Conservation (phyloP, 2,888 invertebrate species). For the Noctuana brunneofusca region DNA sequence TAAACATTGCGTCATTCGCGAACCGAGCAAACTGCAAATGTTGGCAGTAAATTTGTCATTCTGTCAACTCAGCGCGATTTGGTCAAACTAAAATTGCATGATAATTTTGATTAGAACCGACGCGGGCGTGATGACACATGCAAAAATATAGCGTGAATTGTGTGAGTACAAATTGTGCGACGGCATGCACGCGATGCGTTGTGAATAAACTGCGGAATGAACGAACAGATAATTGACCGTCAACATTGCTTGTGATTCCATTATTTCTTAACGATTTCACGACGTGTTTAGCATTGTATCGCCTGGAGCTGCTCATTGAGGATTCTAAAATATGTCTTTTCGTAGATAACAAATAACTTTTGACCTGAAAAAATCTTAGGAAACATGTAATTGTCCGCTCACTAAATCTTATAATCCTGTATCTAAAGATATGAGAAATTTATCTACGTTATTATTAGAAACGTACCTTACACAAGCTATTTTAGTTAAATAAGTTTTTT, state of each 20-base stretch:
- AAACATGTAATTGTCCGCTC: no score
- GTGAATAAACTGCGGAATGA: slow-evolving; percentile 21
- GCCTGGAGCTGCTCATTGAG: no score
- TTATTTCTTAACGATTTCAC: slow-evolving; percentile 7
- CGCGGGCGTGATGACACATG: slow-evolving; percentile 65
- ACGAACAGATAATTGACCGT: slow-evolving; percentile 15
- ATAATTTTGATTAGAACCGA: slow-evolving; percentile 73
- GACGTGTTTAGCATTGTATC: no score
- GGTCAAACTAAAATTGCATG: slow-evolving; percentile 75
- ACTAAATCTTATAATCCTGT: no score
- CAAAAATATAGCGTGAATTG: slow-evolving; percentile 51
- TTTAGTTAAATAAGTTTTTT: no score
- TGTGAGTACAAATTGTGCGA: slow-evolving; percentile 31
- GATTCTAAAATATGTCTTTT: no score
- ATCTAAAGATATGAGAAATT: no score
- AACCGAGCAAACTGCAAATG: slow-evolving; percentile 53
- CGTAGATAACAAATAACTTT: no score
- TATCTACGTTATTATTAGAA: no score
- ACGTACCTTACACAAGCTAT: no score
- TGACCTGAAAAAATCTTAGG: no score
- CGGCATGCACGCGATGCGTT: slow-evolving; percentile 30
- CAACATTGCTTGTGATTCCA: slow-evolving; percentile 20
- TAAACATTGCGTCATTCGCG: slow-evolving; percentile 32
- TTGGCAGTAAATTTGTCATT: slow-evolving; percentile 64
- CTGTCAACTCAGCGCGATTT: slow-evolving; percentile 74